Percentiles rank a stretch among this genome's conserved stretches.
phyloP scores from a whole-genome alignment of 2,888 invertebrate genomes.

The Mythimna impura region DNA sequence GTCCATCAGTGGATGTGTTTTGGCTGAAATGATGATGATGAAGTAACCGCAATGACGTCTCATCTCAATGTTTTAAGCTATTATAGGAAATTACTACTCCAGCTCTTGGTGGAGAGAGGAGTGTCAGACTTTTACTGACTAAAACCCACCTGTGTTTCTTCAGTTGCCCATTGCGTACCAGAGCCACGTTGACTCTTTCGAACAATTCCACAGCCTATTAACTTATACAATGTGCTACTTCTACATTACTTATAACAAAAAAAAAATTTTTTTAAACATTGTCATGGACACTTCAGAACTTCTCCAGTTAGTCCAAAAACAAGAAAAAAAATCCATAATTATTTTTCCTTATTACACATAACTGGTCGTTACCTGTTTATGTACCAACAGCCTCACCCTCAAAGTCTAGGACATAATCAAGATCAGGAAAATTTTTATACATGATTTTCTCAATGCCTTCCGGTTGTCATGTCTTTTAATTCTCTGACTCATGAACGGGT shows the following conservation, averaged over 20 bases:
- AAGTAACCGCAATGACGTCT: neutral
- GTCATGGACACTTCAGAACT: neutral
- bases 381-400: conserved; percentile 3
- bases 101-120: too few relatives aligned
- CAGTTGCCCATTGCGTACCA: too few relatives aligned
- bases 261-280: too few relatives aligned
- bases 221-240: too few relatives aligned
- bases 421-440: conserved; percentile 47
- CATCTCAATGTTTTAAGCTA: neutral
- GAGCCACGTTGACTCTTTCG: too few relatives aligned
- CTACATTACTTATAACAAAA: too few relatives aligned
- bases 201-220: too few relatives aligned
- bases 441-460: conserved; percentile 55
- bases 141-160: too few relatives aligned
- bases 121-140: too few relatives aligned
- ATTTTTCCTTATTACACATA: conserved; percentile 19
- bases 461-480: conserved; percentile 1
- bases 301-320: neutral
- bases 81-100: too few relatives aligned
- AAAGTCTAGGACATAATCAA: conserved; percentile 37
- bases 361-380: neutral
- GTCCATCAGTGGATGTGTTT: too few relatives aligned
- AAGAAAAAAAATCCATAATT: neutral
- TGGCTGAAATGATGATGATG: too few relatives aligned
- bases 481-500: conserved; percentile 48